These are phyloP conservation scores for Agriopis aurantiaria DNA, from an alignment of 2,888 invertebrate genomes.

Conservation along the genomic window DNA sequence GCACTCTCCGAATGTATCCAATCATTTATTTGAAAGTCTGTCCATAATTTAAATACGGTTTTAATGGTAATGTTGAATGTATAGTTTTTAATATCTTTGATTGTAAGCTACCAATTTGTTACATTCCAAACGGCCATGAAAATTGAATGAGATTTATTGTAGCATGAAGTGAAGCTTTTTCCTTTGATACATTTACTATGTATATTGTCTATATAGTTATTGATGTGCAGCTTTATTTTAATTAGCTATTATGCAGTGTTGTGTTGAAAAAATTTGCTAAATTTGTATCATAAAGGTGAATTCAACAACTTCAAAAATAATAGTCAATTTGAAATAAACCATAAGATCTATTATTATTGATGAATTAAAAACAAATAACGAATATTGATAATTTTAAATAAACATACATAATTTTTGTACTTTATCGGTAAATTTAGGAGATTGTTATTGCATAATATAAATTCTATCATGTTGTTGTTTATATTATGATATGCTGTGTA, in stretches of 20 bases:
- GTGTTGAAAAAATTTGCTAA: not conserved
- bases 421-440: not conserved
- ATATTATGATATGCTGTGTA: conserved; percentile 53
- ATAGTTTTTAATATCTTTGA: no score
- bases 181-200: not conserved
- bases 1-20: no score
- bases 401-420: no score
- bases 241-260: not conserved
- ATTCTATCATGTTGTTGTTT: conserved; percentile 49
- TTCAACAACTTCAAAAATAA: no score
- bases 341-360: not conserved
- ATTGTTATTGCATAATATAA: conserved; percentile 36
- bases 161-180: not conserved
- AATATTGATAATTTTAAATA: no score
- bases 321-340: no score
- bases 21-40: no score
- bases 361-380: not conserved
- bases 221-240: not conserved
- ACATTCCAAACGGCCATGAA: conserved; percentile 25
- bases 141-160: conserved; percentile 9
- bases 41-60: no score
- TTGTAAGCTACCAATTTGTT: not conserved
- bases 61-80: no score
- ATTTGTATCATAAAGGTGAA: not conserved
- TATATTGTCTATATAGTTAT: not conserved